Percentiles rank a stretch among this genome's conserved stretches.
These are phyloP conservation scores for Typhlomys cinereus DNA, from an alignment of 2,113 vertebrate species.

Conservation along the genomic window DNA sequence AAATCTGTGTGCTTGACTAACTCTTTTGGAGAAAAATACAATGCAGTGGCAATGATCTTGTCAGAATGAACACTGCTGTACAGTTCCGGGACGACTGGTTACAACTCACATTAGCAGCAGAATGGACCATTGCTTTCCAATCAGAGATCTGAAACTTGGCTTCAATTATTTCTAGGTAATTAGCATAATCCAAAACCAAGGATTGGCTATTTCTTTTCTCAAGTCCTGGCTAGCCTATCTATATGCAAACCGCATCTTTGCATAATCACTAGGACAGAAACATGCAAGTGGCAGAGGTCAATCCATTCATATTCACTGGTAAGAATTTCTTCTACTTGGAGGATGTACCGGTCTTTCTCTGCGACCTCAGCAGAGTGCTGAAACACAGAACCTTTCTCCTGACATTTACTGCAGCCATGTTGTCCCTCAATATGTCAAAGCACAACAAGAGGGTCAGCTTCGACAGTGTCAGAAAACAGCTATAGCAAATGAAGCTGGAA, in stretches of 20 bases:
- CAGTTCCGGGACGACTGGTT: neutral
- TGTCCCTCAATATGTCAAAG: constrained; percentile 27
- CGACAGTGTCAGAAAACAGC: neutral
- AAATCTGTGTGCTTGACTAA: neutral
- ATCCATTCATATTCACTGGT: constrained; percentile 39
- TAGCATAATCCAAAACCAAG: neutral
- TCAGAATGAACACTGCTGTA: neutral
- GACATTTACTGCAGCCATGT: constrained; percentile 29
- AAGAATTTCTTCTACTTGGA: constrained; percentile 23
- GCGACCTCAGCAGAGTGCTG: constrained; percentile 18
- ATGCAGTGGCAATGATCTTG: neutral
- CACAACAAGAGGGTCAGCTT: constrained; percentile 29
- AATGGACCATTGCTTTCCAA: neutral
- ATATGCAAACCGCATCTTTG: neutral
- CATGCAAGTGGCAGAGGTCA: neutral
- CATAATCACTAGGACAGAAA: constrained; percentile 23
- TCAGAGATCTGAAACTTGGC: accelerated
- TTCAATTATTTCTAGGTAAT: constrained; percentile 8
- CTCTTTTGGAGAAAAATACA: neutral
- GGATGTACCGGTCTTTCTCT: neutral
- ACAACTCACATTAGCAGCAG: neutral
- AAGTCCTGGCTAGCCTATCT: neutral
- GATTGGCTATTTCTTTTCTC: neutral
- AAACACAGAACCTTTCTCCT: constrained; percentile 27
- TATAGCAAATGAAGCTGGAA: neutral